Conservation (phyloP, 2,888 invertebrate genomes). For the Oligia strigilis region DNA sequence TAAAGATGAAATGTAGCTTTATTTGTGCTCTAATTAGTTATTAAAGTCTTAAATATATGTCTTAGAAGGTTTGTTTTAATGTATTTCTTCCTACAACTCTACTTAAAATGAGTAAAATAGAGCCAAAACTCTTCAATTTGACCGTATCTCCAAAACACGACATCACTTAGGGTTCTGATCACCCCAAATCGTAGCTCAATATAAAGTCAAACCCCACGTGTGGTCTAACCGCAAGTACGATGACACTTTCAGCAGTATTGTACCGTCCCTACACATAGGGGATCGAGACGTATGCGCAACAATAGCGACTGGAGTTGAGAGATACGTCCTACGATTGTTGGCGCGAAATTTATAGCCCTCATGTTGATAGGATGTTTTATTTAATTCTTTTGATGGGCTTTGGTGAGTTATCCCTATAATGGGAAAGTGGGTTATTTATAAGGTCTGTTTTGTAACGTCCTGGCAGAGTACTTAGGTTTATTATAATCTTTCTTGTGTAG, state of each 20-base stretch:
- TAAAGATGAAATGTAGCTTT: constrained; percentile 78
- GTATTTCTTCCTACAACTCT: background rate
- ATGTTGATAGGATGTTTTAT: constrained; percentile 69
- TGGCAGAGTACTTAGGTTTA: background rate
- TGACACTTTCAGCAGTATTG: constrained; percentile 57
- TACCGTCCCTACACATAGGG: constrained; percentile 50
- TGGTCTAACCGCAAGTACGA: constrained; percentile 66
- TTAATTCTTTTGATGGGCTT: constrained; percentile 62
- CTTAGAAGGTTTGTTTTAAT: background rate
- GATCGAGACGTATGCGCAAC: constrained; percentile 54
- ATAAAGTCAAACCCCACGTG: constrained; percentile 62
- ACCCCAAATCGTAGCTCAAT: constrained; percentile 41
- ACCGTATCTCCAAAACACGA: constrained; percentile 12
- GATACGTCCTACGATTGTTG: constrained; percentile 66
- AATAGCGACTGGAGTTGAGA: constrained; percentile 58
- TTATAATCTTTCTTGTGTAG: background rate
- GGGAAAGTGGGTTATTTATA: constrained; percentile 16
- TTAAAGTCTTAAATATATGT: constrained; percentile 2
- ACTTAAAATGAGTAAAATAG: background rate
- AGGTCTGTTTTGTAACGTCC: background rate
- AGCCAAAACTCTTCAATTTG: constrained; percentile 5
- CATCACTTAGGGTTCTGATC: constrained; percentile 33
- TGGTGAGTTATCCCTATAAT: constrained; percentile 29
- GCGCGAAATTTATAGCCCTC: constrained; percentile 63
- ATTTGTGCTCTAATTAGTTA: constrained; percentile 12